These are phyloP conservation scores for Recurvirostra avosetta DNA, from an alignment of 2,113 vertebrate species.

Conservation along the genomic window DNA sequence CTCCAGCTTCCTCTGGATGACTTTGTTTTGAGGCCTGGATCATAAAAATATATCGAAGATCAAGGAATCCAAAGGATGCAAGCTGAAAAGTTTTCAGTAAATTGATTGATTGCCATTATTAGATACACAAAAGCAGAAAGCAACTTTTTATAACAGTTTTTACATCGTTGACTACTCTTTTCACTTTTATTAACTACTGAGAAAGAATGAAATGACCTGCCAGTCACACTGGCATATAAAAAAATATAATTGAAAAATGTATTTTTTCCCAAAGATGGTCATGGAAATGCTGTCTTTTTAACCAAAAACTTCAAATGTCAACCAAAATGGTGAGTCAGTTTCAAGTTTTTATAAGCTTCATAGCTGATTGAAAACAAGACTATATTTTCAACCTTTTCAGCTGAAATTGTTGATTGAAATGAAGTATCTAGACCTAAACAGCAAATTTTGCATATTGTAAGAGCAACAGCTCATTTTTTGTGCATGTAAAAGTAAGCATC, in stretches of 20 bases:
- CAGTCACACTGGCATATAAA: background rate
- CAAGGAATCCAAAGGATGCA: background rate
- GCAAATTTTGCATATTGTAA: background rate
- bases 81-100: background rate
- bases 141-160: background rate
- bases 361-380: background rate
- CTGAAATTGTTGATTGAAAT: background rate
- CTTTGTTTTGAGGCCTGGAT: background rate
- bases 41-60: background rate
- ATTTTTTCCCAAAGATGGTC: background rate
- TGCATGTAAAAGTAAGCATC: background rate
- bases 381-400: background rate
- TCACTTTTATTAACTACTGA: background rate
- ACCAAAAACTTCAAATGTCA: background rate
- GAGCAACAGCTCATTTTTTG: background rate
- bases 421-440: background rate
- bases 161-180: background rate
- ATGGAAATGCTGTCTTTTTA: background rate
- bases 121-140: background rate
- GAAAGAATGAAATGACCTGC: background rate
- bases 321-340: background rate
- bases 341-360: background rate
- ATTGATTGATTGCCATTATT: background rate
- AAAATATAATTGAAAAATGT: background rate
- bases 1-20: background rate